Base-by-base conservation (phyloP, 2,888 invertebrate genomes). In the Lomographa bimaculata region DNA sequence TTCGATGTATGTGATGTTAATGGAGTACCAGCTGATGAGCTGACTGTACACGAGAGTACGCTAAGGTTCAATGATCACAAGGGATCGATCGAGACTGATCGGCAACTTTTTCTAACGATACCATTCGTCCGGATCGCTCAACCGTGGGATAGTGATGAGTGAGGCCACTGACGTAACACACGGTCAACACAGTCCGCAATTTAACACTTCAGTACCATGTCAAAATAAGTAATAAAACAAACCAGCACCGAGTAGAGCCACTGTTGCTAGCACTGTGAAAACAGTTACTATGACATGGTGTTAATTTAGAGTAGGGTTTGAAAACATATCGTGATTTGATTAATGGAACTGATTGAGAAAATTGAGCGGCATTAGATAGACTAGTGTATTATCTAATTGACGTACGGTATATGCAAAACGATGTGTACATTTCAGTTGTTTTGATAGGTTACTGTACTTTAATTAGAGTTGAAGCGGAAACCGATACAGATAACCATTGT, bases 261-360 rank as follows among this genome's bases (percentile, higher is more conserved):
- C 3, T 12, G 24, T n/a, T n/a, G n/a, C n/a, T n/a, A n/a, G n/a
- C n/a, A n/a, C n/a, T n/a, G n/a, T n/a, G 7, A 6, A 7, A 19
- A 23, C 7, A 19, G 23, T 27, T 32, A 21, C 5, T 18, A 19
- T 19, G 35, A 30, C 23, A 43, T 18, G 32, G 42, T 43, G 42
- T 20, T 28, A 28, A 42, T 8, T 35, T 18, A 18, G n/a, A 26
- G 29, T 30, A 8, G 12, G 18, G 14, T 30, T n/a, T 7, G 7
- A 7, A 29, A 43, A 63, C 58, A 57, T 60, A 59, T 58, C 57
- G 56, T 64, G 64, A 71, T 71, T 71, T 77, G 83, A 85, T 82
- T 78, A 80, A 82, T 82, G 75, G 71, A 79, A 73, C 63, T 67
- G 82, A 82, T 83, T 79, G 73, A 66, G 60, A 69, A 75, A 76